phyloP scores from a whole-genome alignment of 37 sponge, comb jelly and placozoan species.

The Crambe crambe region DNA sequence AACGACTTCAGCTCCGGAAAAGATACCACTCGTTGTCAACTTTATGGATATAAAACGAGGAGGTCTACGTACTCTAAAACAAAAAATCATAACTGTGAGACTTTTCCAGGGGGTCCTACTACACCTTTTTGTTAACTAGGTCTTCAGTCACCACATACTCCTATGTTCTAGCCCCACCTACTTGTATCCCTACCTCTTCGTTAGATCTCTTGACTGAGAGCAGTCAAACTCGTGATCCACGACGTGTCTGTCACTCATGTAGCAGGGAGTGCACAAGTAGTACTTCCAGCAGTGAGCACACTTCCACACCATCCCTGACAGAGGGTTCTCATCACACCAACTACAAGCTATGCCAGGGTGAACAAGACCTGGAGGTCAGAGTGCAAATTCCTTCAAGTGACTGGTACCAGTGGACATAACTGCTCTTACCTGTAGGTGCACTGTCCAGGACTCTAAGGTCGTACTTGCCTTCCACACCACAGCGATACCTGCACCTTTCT shows the following conservation, averaged over 20 bases:
- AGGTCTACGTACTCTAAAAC: conserved; percentile 40
- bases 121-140: too few species aligned
- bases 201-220: conserved; percentile 15
- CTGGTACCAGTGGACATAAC: too few species aligned
- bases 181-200: conserved; percentile 5
- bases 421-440: conserved; percentile 62
- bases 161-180: neutral
- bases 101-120: too few species aligned
- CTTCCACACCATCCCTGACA: conserved; percentile 59
- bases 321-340: neutral
- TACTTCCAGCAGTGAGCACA: conserved; percentile 77
- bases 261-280: conserved; percentile 82
- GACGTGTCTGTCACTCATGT: conserved; percentile 76
- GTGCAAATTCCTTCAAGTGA: too few species aligned
- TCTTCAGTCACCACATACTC: neutral
- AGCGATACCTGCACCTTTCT: conserved; percentile 66
- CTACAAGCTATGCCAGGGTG: neutral
- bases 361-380: conserved; percentile 11
- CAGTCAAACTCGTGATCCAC: conserved; percentile 66
- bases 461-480: conserved; percentile 61
- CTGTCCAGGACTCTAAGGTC: conserved; percentile 74
- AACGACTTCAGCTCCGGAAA: conserved; percentile 72
- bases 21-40: conserved; percentile 60
- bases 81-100: too few species aligned
- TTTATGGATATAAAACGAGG: conserved; percentile 17